Conservation (phyloP, 2,797 vertebrate species). For the Semaprochilodus insignis region DNA sequence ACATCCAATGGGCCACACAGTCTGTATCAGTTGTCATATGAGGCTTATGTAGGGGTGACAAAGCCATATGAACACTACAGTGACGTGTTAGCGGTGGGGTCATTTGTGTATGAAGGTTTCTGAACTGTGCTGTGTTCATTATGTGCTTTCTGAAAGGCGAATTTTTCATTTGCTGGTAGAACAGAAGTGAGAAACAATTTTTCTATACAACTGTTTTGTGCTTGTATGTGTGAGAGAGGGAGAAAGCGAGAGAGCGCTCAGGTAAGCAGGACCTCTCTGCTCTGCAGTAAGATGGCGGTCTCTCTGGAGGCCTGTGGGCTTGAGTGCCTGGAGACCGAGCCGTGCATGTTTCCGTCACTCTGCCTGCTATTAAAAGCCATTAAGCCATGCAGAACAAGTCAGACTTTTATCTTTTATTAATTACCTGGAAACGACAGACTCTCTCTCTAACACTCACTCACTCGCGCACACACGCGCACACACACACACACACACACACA, state of each 20-base stretch:
- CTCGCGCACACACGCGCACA: no score
- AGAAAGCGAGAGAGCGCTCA: constrained; percentile 32
- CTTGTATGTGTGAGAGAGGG: constrained; percentile 41
- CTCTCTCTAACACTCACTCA: neutral
- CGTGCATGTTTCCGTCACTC: constrained; percentile 62
- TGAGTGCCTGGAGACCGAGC: constrained; percentile 53
- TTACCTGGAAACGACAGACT: constrained; percentile 63
- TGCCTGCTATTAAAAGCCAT: constrained; percentile 67
- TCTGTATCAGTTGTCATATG: no score
- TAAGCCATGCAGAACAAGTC: constrained; percentile 64
- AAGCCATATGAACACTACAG: no score
- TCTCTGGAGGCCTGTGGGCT: constrained; percentile 57
- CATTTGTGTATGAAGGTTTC: constrained; percentile 32
- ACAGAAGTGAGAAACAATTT: constrained; percentile 36
- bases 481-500: no score
- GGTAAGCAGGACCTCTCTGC: constrained; percentile 50
- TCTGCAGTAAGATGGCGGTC: constrained; percentile 60
- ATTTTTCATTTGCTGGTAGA: constrained; percentile 34
- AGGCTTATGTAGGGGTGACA: no score
- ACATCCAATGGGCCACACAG: no score
- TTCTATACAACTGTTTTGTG: constrained; percentile 33
- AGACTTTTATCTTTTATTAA: constrained; percentile 69
- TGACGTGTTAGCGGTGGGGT: constrained; percentile 4
- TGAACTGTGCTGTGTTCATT: neutral
- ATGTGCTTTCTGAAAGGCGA: constrained; percentile 43